These are phyloP conservation scores for Hanleya hanleyi DNA, from an alignment of 2,888 invertebrate species.

Conservation along the genomic window DNA sequence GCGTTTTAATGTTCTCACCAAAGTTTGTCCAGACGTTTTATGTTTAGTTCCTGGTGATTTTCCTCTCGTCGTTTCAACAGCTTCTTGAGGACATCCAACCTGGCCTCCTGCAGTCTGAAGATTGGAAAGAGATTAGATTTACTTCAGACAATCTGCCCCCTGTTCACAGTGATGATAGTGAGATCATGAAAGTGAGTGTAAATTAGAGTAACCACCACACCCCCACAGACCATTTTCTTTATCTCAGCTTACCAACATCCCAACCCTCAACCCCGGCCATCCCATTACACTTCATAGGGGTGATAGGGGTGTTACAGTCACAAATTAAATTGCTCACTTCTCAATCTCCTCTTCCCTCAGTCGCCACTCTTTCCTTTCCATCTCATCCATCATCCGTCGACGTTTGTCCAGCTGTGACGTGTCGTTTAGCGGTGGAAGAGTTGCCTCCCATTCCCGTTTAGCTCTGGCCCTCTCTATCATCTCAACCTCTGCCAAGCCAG, in stretches of 20 bases:
- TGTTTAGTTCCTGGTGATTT: constrained; percentile 70
- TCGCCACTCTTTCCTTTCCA: constrained; percentile 89
- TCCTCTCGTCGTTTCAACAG: constrained; percentile 78
- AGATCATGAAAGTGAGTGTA: no score
- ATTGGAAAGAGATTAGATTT: no score
- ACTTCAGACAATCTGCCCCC: no score
- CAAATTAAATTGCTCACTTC: no score
- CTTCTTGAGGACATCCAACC: constrained; percentile 80
- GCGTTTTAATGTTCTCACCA: no score
- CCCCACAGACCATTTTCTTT: no score
- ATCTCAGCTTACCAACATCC: no score
- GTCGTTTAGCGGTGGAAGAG: constrained; percentile 77
- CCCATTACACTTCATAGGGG: no score
- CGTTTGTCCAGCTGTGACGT: constrained; percentile 78
- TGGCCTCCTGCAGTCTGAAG: constrained; percentile 68
- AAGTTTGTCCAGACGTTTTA: constrained; percentile 70
- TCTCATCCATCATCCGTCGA: constrained; percentile 82
- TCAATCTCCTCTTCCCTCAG: constrained; percentile 83
- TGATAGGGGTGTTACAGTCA: no score
- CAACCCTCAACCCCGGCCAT: no score
- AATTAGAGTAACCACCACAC: no score
- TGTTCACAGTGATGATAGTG: no score
- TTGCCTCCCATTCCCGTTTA: constrained; percentile 79
- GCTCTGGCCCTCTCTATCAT: constrained; percentile 82
- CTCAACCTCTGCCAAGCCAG: constrained; percentile 78